A percentile compares a stretch with the other conserved stretches of the same genome.
Evolutionary conservation across 2,797 vertebrate genomes (phyloP).

Genomic region (Hypotaenidia philippensis): DNA sequence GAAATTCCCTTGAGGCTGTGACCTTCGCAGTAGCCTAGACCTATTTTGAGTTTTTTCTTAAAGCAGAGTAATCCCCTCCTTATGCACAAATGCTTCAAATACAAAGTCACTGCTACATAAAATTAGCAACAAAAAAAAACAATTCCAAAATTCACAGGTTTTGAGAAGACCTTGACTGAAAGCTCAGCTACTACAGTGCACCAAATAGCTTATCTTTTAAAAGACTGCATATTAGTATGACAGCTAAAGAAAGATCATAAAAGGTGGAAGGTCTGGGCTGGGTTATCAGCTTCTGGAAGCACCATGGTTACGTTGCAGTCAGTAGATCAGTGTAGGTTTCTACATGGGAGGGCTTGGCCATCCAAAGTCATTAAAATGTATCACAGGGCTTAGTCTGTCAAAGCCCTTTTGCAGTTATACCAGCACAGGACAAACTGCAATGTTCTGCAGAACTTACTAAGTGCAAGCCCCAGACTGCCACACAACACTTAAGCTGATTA

Average conservation of each 20-base stretch:
- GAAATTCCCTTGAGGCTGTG: background rate
- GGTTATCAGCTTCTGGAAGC: background rate
- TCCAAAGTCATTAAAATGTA: background rate
- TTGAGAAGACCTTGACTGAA: background rate
- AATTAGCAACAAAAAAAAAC: background rate
- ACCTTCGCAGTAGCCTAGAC: background rate
- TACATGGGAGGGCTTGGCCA: background rate
- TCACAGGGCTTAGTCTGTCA: background rate
- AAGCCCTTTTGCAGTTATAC: background rate
- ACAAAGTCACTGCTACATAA: background rate
- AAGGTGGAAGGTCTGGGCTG: background rate
- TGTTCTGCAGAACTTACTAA: background rate
- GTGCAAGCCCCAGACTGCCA: background rate
- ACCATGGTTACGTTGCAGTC: accelerated
- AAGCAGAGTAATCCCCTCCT: background rate
- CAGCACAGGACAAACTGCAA: background rate
- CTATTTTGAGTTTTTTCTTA: background rate
- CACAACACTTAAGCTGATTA: background rate
- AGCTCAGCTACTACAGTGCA: background rate
- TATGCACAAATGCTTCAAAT: background rate
- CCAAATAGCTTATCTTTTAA: background rate
- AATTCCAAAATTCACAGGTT: background rate
- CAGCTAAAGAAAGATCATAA: background rate
- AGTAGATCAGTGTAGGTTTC: background rate
- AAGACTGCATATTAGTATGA: accelerated